Conservation (phyloP, 35 echinoderm and acorn worm genomes). For the Diadema setosum region DNA sequence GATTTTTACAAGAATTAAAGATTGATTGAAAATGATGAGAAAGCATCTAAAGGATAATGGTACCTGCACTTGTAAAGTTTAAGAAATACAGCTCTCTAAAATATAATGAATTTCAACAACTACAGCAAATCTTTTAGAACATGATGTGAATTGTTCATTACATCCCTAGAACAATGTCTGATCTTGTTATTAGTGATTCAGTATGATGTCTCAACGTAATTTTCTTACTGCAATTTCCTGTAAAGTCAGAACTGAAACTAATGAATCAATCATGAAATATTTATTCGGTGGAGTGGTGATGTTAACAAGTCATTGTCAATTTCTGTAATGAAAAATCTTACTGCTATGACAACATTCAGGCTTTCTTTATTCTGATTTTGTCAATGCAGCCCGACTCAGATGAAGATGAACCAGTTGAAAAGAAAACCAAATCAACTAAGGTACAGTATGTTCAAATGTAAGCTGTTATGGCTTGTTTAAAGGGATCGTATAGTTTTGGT, state of each 20-base stretch:
- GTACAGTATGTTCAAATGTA: neutral
- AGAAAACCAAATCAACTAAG: neutral
- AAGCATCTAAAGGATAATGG: no score
- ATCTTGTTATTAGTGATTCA: neutral
- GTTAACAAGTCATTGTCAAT: neutral
- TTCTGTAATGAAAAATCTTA: neutral
- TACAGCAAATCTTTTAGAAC: no score
- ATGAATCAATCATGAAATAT: neutral
- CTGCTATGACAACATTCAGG: neutral
- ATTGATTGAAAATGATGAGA: no score
- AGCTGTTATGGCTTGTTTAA: neutral
- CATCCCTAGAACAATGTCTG: no score
- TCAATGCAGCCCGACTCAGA: neutral
- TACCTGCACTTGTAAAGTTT: no score
- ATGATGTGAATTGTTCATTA: no score
- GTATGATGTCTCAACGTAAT: neutral
- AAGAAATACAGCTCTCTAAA: no score
- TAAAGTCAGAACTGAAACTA: neutral
- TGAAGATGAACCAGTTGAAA: neutral
- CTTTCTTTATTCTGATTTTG: neutral
- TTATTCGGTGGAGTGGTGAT: neutral
- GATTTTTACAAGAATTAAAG: no score
- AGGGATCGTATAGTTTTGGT: neutral
- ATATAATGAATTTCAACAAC: no score
- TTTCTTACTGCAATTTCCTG: neutral